Conservation (phyloP, 2,797 vertebrate species). For the Pipistrellus pipistrellus region DNA sequence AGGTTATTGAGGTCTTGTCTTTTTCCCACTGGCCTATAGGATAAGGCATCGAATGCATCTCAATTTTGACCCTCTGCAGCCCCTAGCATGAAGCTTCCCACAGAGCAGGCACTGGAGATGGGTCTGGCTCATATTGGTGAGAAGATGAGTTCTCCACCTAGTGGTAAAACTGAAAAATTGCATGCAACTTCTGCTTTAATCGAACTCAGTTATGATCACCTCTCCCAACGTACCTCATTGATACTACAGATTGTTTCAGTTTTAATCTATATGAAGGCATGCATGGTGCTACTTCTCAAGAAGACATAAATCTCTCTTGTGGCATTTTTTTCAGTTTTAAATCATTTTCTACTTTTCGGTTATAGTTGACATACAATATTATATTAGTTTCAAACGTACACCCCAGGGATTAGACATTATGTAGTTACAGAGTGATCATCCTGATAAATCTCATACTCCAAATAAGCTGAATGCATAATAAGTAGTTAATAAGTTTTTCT, state of each 20-base stretch:
- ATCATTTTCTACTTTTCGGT: not conserved
- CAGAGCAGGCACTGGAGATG: not conserved
- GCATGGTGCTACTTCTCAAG: not conserved
- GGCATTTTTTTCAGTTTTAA: not conserved
- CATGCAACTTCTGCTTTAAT: not conserved
- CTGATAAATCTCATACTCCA: not conserved
- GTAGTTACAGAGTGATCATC: not conserved
- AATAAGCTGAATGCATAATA: not conserved
- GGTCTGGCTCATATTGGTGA: not conserved
- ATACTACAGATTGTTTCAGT: not conserved
- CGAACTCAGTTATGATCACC: not conserved
- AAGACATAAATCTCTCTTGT: not conserved
- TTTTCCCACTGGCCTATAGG: not conserved
- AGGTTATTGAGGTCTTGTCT: not conserved
- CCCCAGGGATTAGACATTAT: not conserved
- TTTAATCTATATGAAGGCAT: not conserved
- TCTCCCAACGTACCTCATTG: not conserved
- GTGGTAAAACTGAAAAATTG: conserved; percentile 68
- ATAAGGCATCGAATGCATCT: not conserved
- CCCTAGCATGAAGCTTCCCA: not conserved
- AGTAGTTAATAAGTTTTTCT: conserved; percentile 19
- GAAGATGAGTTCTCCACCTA: conserved; percentile 69
- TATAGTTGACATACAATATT: not conserved
- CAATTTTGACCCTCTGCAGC: not conserved
- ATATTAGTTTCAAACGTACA: not conserved